Evolutionary conservation across 2,797 vertebrate genomes (phyloP).

Genomic region (Acestrorhynchus altus): DNA sequence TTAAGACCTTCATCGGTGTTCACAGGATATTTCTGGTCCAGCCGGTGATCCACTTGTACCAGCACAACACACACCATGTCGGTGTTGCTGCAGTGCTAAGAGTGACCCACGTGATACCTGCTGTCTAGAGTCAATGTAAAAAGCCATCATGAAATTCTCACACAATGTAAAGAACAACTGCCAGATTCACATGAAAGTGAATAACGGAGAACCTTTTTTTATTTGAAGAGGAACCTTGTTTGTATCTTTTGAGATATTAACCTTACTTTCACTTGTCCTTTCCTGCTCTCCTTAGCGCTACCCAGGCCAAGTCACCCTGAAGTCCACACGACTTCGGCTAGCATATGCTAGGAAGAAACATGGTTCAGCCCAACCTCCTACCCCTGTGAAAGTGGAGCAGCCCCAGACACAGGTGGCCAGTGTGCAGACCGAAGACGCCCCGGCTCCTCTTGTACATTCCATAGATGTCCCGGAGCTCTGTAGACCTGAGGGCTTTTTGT

Average conservation of each 20-base stretch:
- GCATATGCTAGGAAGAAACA: conserved; percentile 79
- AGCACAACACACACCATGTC: too few relatives aligned
- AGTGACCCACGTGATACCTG: too few relatives aligned
- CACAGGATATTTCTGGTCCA: too few relatives aligned
- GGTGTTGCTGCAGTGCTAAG: too few relatives aligned
- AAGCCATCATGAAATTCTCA: too few relatives aligned
- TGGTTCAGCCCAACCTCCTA: conserved; percentile 51
- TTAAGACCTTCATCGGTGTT: too few relatives aligned
- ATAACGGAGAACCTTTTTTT: too few relatives aligned
- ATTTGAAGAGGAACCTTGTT: not conserved
- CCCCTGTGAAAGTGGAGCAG: conserved; percentile 59
- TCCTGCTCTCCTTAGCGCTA: conserved; percentile 79
- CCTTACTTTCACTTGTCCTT: not conserved
- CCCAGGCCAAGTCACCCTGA: conserved; percentile 93
- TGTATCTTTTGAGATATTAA: not conserved
- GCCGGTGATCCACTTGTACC: too few relatives aligned
- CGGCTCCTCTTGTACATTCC: conserved; percentile 67
- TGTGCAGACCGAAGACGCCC: conserved; percentile 76
- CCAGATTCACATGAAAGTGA: too few relatives aligned
- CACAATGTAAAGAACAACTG: too few relatives aligned
- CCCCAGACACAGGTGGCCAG: conserved; percentile 77
- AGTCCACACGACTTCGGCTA: conserved; percentile 87
- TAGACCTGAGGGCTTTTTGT: conserved; percentile 55
- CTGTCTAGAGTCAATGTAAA: too few relatives aligned
- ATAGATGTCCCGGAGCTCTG: conserved; percentile 7